Conservation (phyloP, 2,113 vertebrate genomes). For the Beaufortia kweichowensis region DNA sequence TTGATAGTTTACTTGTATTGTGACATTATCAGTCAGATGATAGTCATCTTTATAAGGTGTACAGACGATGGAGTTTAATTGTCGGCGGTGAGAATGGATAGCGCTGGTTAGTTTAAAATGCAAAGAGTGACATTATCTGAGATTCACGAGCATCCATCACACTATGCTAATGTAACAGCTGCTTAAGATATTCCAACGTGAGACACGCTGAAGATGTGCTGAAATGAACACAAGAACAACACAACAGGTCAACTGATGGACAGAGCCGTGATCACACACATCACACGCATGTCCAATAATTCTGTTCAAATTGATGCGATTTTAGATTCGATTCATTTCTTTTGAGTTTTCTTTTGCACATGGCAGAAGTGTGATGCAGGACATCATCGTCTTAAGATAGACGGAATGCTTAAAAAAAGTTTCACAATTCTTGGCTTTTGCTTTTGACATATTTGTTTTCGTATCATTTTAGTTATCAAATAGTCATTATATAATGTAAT, state of each 20-base stretch:
- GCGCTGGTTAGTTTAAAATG: conserved; percentile 85
- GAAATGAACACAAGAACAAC: conserved; percentile 82
- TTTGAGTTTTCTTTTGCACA: too few relatives aligned
- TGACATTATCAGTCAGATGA: background rate
- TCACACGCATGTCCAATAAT: too few relatives aligned
- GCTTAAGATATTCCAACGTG: conserved; percentile 86
- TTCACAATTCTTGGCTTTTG: too few relatives aligned
- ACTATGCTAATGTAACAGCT: conserved; percentile 80
- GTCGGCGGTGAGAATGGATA: conserved; percentile 77
- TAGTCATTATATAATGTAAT: too few relatives aligned
- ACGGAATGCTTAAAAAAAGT: too few relatives aligned
- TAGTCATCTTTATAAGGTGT: conserved; percentile 16
- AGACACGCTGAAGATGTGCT: conserved; percentile 84
- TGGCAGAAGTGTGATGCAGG: too few relatives aligned
- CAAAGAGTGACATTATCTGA: conserved; percentile 84
- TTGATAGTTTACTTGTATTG: background rate
- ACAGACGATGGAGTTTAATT: conserved; percentile 71
- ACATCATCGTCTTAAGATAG: too few relatives aligned
- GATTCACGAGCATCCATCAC: conserved; percentile 83
- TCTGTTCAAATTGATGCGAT: too few relatives aligned
- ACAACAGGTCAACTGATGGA: conserved; percentile 81
- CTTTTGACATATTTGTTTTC: too few relatives aligned
- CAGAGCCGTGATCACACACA: conserved; percentile 51
- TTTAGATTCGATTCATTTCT: too few relatives aligned
- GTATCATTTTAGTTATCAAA: too few relatives aligned